Evolutionary conservation across 2,797 vertebrate species (phyloP).

Genomic region (Geotrypetes seraphini): DNA sequence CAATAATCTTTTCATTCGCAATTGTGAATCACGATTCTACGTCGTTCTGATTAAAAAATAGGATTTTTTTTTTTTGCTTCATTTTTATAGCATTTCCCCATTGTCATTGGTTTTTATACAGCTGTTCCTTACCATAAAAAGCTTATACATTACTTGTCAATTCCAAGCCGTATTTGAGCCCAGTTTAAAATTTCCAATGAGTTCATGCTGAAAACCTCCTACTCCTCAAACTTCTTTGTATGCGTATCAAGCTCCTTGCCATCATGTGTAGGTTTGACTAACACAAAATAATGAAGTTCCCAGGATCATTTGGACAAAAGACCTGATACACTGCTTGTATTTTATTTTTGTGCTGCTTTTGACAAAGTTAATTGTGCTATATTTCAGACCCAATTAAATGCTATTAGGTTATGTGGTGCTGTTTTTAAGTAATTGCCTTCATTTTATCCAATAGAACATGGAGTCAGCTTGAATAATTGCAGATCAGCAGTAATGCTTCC

Average conservation of each 20-base stretch:
- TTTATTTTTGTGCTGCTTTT: no score
- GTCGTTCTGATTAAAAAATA: not conserved
- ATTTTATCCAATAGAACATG: no score
- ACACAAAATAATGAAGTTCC: not conserved
- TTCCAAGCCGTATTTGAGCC: conserved; percentile 14
- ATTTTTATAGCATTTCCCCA: not conserved
- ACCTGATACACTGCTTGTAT: no score
- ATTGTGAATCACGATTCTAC: not conserved
- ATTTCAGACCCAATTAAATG: no score
- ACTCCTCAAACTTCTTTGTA: conserved; percentile 5
- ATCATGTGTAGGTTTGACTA: not conserved
- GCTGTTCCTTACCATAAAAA: not conserved
- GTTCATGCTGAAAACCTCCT: conserved; percentile 4
- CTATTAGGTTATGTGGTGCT: no score
- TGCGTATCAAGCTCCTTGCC: not conserved
- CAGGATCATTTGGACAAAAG: not conserved
- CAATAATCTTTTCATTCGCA: not conserved
- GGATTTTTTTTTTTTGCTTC: no score
- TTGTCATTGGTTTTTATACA: not conserved
- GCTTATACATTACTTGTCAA: conserved; percentile 1
- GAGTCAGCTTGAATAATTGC: no score
- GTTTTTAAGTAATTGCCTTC: no score
- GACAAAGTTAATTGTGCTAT: no score
- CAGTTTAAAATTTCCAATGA: not conserved
- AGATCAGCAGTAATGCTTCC: no score